phyloP scores from a whole-genome alignment of 2,797 vertebrate species.

The Allobates femoralis region DNA sequence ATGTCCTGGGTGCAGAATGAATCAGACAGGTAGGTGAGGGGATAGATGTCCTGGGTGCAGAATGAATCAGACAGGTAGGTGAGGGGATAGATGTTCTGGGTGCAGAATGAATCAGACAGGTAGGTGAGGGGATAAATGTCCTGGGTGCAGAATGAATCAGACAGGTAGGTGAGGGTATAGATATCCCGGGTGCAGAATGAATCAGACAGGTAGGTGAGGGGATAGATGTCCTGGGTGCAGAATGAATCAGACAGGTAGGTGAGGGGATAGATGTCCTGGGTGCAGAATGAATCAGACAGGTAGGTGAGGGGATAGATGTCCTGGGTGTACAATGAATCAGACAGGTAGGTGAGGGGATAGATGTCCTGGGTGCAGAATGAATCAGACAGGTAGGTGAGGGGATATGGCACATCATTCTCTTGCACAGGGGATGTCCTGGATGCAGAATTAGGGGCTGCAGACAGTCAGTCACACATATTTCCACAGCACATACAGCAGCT shows the following conservation, averaged over 20 bases:
- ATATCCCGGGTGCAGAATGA: neutral
- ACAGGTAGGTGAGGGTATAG: neutral
- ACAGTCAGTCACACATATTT: neutral
- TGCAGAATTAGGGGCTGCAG: neutral
- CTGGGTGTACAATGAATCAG: neutral
- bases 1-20: neutral
- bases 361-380: neutral
- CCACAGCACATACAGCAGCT: slow-evolving; percentile 6
- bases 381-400: neutral
- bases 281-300: neutral
- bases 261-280: neutral
- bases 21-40: neutral
- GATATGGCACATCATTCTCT: neutral
- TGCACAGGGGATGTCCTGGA: neutral
- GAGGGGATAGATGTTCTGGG: neutral
- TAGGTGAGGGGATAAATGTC: neutral
- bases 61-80: neutral
- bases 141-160: neutral
- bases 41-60: neutral
- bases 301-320: neutral
- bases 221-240: neutral
- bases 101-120: neutral
- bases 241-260: neutral
- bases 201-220: neutral
- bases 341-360: neutral